phyloP scores from a whole-genome alignment of 2,888 invertebrate species.

The Rhagium mordax region DNA sequence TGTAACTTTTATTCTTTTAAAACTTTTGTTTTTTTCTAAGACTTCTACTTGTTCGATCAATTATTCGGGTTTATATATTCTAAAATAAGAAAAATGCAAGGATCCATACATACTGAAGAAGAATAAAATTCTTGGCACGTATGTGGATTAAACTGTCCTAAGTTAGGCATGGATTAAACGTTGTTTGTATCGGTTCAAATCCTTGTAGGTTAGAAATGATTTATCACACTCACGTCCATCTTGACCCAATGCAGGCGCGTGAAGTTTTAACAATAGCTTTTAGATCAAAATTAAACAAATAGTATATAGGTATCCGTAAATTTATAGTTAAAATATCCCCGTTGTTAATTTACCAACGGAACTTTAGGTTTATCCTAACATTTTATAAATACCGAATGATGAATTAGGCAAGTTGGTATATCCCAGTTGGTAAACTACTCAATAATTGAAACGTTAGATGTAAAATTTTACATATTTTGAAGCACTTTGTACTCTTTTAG shows the following conservation, averaged over 20 bases:
- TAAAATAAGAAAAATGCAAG: neutral
- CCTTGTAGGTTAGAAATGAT: constrained; percentile 47
- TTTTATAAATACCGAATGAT: no score
- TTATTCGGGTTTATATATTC: neutral
- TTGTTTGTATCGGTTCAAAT: constrained; percentile 54
- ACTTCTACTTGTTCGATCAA: no score
- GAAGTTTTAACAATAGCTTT: constrained; percentile 9
- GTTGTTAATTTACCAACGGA: no score
- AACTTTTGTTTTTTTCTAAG: no score
- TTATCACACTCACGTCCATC: constrained; percentile 54
- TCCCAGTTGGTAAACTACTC: no score
- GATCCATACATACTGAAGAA: neutral
- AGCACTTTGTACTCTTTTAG: no score
- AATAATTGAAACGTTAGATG: no score
- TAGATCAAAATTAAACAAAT: neutral
- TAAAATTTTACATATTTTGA: no score
- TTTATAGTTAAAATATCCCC: no score
- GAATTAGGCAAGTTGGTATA: no score
- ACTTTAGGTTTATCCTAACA: no score
- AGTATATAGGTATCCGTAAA: neutral
- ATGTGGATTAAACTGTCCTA: constrained; percentile 26
- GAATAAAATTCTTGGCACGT: constrained; percentile 19
- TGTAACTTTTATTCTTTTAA: no score
- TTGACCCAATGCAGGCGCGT: constrained; percentile 32
- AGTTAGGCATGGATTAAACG: constrained; percentile 50